A percentile compares a stretch with the other conserved stretches of the same genome.
Conservation (phyloP, 2,113 vertebrate genomes). For the Todiramphus saurophagus region DNA sequence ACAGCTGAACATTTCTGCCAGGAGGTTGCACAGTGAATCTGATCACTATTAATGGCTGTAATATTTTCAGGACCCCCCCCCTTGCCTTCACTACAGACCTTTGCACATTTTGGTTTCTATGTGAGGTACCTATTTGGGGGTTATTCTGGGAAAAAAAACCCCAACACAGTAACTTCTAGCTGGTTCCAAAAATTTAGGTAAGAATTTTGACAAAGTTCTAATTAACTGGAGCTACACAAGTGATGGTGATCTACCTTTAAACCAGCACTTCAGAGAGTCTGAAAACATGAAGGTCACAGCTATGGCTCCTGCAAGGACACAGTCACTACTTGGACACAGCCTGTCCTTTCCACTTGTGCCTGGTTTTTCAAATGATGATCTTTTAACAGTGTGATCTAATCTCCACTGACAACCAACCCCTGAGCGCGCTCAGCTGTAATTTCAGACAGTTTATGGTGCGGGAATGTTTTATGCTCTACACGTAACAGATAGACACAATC, state of each 20-base stretch:
- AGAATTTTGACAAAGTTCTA: not conserved
- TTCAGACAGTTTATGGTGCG: not conserved
- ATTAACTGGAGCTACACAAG: not conserved
- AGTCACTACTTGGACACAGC: accelerated
- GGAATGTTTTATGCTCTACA: not conserved
- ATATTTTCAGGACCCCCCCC: not conserved
- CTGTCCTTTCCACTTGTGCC: not conserved
- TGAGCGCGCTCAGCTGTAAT: not conserved
- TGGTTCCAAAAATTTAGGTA: not conserved
- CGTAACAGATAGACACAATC: accelerated
- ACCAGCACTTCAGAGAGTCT: accelerated
- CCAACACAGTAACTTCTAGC: not conserved
- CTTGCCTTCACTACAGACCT: not conserved
- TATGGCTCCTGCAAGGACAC: not conserved
- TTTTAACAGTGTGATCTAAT: not conserved
- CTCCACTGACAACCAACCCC: not conserved
- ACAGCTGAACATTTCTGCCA: not conserved
- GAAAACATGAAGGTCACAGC: not conserved
- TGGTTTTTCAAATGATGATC: not conserved
- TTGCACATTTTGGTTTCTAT: not conserved
- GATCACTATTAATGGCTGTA: not conserved
- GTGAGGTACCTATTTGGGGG: accelerated
- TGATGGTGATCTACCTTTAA: not conserved
- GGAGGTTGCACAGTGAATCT: not conserved
- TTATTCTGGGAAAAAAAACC: not conserved